Evolutionary conservation across 2,113 vertebrate species (phyloP).

Genomic region (Leptobrachium ailaonicum): DNA sequence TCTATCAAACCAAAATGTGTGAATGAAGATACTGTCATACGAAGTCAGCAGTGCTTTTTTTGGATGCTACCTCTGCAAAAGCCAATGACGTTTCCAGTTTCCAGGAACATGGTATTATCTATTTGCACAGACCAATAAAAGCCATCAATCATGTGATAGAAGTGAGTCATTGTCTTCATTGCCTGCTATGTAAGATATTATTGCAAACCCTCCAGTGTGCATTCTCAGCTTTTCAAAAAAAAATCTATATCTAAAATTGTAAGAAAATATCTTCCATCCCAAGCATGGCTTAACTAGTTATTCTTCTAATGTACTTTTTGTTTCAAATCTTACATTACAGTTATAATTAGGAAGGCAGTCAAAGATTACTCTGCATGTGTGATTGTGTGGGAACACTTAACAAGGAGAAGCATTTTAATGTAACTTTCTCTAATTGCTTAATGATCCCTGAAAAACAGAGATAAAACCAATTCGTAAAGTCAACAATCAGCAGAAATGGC

Average conservation of each 20-base stretch:
- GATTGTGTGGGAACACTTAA: too few species aligned
- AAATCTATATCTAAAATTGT: neutral
- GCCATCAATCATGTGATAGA: neutral
- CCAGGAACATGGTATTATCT: accelerated
- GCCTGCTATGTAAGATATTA: neutral
- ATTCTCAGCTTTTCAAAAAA: constrained; percentile 17
- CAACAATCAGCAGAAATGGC: too few species aligned
- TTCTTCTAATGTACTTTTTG: neutral
- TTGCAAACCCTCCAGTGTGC: neutral
- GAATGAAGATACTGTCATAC: neutral
- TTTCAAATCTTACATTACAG: neutral
- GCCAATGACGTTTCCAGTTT: neutral
- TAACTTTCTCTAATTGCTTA: too few species aligned
- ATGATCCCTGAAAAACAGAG: too few species aligned
- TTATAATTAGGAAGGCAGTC: too few species aligned
- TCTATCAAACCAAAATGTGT: constrained; percentile 16
- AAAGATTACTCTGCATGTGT: too few species aligned
- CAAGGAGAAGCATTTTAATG: too few species aligned
- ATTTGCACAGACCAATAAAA: neutral
- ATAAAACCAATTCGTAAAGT: too few species aligned
- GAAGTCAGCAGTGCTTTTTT: neutral
- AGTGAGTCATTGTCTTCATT: neutral
- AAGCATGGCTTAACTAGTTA: neutral
- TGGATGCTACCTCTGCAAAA: neutral
- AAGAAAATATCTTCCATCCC: neutral